Evolutionary conservation across 2,888 invertebrate genomes (phyloP), one percentile per base, ranked within the genome.

Genomic region (Synanthedon tipuliformis): DNA sequence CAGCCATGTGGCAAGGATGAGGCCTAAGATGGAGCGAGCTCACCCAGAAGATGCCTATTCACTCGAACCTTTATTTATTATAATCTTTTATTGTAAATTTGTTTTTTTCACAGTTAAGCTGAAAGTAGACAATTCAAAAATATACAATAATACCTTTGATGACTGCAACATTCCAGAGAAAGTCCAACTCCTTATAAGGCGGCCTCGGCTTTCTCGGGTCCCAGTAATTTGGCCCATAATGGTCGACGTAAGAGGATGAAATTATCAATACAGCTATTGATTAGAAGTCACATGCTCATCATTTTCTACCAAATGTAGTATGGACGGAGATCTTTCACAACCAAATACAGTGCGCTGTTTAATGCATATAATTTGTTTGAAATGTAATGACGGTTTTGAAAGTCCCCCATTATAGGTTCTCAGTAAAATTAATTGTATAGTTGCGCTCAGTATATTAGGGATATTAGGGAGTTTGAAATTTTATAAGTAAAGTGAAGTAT

Each of bases 151-250:
- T 10, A 34, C 3, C 34, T 8, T 34, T 34, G 34, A 49, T 52
- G 51, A 40, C 18, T 40, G 48, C 52, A 54, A 40, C 50, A 13
- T 51, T 11, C 51, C 55, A 57, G 68, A 68, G 75, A 75, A 75
- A 74, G 72, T 67, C 63, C 62, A 59, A 34, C 56, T 68, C 78
- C 75, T 65, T 74, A 61, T 75, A 75, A 57, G 76, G 74, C 52
- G 11, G 62, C 58, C 59, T 63, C 62, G 64, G 66, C 76, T 77
- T 76, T 78, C 78, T 63, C 68, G 58, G 57, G 3, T 18, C 18
- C 49, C 12, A 60, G 64, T 73, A 75, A 76, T 76, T 78, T 73
- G 69, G 61, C 56, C 73, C 72, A 65, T 79, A 78, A 78, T 71
- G 65, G 71, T 68, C 56, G 60, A 57, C 58, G 68, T 63, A 68